Evolutionary conservation across 2,113 vertebrate genomes (phyloP), one percentile per base, ranked within the genome.

Genomic region (Chamaea fasciata): DNA sequence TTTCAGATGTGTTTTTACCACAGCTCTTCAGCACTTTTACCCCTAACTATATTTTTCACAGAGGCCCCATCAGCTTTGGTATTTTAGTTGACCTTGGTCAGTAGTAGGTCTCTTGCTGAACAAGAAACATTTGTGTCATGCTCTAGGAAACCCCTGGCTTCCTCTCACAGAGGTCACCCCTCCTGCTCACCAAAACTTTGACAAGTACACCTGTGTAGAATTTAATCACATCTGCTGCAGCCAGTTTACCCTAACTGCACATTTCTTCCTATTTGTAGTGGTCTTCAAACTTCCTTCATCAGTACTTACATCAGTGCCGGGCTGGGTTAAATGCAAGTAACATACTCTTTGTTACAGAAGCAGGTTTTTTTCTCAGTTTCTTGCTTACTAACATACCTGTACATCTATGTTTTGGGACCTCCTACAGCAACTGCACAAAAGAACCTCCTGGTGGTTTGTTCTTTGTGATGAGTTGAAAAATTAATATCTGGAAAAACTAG

Each of bases 131-230:
- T 35, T 78, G 7, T 46, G 6, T 76, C 5, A 5, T 7, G 7
- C 12, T 50, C 9, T 30, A 60, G 22, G 15, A 33, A 80, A 50
- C 15, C 4, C 3, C 4, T 30, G 62, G 7, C 23, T n/a, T 68
- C 22, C 37, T 46, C 26, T 73, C 18, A 46, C 15, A 26, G 13
- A 56, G 12, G 6, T 62, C 9, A 39, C 27, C 4, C 10, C 10
- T 44, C 19, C 23, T 2, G 0, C 4, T 6, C 4, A 4, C 6
- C 6, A 26, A 46, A 59, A 22, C 9, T n/a, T 74, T 37, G 19
- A 6, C 1, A 9, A 1, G 1, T 80, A 31, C 14, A 12, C 3
- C 7, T 35, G 6, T 50, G 14, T 37, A 23, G 15, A 90, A 23
- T 7, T 37, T 50, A 53, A 28, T 11, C 41, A 7, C 6, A 31